Conservation (phyloP, 1,140 invertebrate genomes). For the Caligus rogercresseyi region DNA sequence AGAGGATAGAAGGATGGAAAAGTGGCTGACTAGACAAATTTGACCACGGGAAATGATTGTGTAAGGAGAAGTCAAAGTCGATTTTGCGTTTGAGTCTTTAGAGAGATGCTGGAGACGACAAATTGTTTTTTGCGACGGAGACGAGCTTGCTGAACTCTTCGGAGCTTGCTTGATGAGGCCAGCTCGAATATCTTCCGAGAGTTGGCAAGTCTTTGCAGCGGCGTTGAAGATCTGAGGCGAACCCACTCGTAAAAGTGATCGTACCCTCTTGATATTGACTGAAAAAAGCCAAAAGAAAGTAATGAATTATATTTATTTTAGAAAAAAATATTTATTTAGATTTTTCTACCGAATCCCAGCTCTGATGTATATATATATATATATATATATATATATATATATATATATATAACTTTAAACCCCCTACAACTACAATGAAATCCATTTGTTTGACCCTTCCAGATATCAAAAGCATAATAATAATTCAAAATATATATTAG, state of each 20-base stretch:
- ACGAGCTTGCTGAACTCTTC: not conserved
- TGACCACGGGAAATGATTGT: not conserved
- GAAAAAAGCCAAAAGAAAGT: not conserved
- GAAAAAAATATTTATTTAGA: no score
- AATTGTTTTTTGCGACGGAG: slow-evolving; percentile 3
- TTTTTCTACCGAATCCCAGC: no score
- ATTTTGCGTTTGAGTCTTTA: not conserved
- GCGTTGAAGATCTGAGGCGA: not conserved
- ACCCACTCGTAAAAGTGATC: not conserved
- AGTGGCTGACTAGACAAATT: not conserved
- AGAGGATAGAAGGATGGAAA: not conserved
- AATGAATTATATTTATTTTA: not conserved
- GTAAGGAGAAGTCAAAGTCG: not conserved
- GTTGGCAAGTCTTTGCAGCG: slow-evolving; percentile 5
- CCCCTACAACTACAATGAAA: no score
- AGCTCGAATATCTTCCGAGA: slow-evolving; percentile 1
- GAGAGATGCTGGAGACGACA: slow-evolving; percentile 7
- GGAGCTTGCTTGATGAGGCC: not conserved
- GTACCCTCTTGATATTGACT: slow-evolving; percentile 4
- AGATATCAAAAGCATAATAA: no score
- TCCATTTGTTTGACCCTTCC: no score
- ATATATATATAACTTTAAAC: no score
- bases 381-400: no score
- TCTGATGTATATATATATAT: no score
- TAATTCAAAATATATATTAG: no score